Percentiles rank a stretch among this genome's conserved stretches.
These are phyloP conservation scores for Aricia agestis DNA, from an alignment of 1,140 invertebrate genomes.

Conservation along the genomic window DNA sequence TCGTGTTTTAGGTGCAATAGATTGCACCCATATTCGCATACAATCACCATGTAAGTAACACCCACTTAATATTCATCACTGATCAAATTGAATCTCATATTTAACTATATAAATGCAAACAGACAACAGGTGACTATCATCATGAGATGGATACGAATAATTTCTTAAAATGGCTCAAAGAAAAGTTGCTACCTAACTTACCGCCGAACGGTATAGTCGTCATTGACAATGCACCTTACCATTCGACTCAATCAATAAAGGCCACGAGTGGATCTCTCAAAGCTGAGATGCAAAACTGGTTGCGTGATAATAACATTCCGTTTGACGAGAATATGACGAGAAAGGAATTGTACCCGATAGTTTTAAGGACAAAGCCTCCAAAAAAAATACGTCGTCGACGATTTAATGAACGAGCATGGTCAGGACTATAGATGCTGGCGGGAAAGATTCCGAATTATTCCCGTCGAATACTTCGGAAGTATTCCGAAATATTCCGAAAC, in stretches of 20 bases:
- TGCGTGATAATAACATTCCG: conserved; percentile 13
- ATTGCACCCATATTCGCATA: conserved; percentile 55
- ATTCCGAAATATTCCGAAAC: no score
- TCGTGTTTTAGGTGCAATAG: conserved; percentile 55
- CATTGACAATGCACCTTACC: not conserved
- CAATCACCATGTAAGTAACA: no score
- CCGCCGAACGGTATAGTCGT: conserved; percentile 5
- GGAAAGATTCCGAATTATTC: no score
- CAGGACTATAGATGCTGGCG: no score
- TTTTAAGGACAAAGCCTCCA: conserved; percentile 8
- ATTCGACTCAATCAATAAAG: conserved; percentile 14
- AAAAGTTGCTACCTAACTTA: conserved; percentile 9
- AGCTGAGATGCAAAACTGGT: conserved; percentile 10
- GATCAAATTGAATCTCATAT: no score
- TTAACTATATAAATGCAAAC: conserved; percentile 9
- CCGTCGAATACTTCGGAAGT: no score
- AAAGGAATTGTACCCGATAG: conserved; percentile 7
- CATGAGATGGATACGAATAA: not conserved
- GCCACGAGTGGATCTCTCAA: conserved; percentile 12
- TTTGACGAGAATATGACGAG: conserved; percentile 16
- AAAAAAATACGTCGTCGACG: not conserved
- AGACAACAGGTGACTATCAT: conserved; percentile 13
- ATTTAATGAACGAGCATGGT: no score
- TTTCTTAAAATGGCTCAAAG: conserved; percentile 4
- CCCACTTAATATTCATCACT: no score